Evolutionary conservation across 1,140 invertebrate genomes (phyloP).

Genomic region (Drosophila ercepeae): DNA sequence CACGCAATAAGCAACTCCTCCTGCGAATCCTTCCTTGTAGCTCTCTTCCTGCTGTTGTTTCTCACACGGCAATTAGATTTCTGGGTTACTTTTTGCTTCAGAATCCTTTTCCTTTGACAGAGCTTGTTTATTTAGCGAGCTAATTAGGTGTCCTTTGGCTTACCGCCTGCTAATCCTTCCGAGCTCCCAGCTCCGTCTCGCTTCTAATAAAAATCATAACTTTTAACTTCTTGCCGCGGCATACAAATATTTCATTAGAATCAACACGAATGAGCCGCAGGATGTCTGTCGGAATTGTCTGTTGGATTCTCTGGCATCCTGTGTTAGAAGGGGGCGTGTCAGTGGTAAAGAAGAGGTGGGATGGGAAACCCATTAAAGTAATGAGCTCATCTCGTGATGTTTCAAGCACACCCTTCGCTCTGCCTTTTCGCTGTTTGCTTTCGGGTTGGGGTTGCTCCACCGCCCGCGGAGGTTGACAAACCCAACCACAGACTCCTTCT

Average conservation of each 20-base stretch:
- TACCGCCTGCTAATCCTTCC: conserved; percentile 26
- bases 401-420: conserved; percentile 19
- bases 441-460: conserved; percentile 5
- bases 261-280: conserved; percentile 49
- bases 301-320: conserved; percentile 10
- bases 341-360: conserved; percentile 11
- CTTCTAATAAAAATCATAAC: conserved; percentile 50
- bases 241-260: conserved; percentile 47
- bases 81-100: conserved; percentile 69
- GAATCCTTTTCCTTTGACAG: conserved; percentile 48
- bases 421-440: conserved; percentile 39
- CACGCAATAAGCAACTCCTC: conserved; percentile 33
- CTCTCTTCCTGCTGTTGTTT: conserved; percentile 29
- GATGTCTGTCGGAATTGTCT: conserved; percentile 4
- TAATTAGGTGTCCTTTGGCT: conserved; percentile 58
- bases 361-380: conserved; percentile 71
- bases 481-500: conserved; percentile 22
- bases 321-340: conserved; percentile 1
- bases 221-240: conserved; percentile 38
- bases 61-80: conserved; percentile 77
- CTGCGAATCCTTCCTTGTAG: conserved; percentile 10
- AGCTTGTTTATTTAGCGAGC: conserved; percentile 59
- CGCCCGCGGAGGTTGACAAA: conserved; percentile 65
- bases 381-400: conserved; percentile 72
- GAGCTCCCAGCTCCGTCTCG: conserved; percentile 11